Conservation (phyloP, 2,113 vertebrate genomes). For the Guaruba guarouba region DNA sequence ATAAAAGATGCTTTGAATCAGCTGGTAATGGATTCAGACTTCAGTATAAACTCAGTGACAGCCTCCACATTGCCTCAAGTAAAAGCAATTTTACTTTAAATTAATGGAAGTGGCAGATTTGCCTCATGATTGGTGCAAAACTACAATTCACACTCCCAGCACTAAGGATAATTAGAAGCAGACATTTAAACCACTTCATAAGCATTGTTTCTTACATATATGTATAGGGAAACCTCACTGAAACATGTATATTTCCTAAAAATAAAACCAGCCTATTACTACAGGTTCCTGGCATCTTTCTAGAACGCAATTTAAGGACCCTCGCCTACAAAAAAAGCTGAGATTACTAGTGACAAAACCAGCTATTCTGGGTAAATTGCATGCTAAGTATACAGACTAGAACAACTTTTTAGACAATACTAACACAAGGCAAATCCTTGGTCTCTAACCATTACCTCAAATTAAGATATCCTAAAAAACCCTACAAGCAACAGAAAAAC, state of each 20-base stretch:
- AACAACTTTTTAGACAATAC: neutral
- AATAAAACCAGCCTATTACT: neutral
- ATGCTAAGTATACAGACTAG: neutral
- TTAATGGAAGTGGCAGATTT: neutral
- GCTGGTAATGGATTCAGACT: neutral
- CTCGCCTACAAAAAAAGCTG: neutral
- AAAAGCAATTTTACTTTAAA: neutral
- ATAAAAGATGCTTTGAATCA: neutral
- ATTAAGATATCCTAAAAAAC: neutral
- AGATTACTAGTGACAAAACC: neutral
- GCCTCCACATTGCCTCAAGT: neutral
- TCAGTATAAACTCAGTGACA: neutral
- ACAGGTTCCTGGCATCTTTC: neutral
- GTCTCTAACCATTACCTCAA: neutral
- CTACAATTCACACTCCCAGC: neutral
- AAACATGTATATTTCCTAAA: neutral
- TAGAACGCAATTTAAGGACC: neutral
- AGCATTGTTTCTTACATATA: neutral
- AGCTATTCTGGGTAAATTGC: neutral
- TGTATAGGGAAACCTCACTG: neutral
- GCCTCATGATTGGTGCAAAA: neutral
- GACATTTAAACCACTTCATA: neutral
- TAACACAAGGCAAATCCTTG: neutral
- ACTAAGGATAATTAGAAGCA: neutral
- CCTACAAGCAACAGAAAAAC: neutral